phyloP scores from a whole-genome alignment of 2,888 invertebrate genomes.

The Nomada fucata region DNA sequence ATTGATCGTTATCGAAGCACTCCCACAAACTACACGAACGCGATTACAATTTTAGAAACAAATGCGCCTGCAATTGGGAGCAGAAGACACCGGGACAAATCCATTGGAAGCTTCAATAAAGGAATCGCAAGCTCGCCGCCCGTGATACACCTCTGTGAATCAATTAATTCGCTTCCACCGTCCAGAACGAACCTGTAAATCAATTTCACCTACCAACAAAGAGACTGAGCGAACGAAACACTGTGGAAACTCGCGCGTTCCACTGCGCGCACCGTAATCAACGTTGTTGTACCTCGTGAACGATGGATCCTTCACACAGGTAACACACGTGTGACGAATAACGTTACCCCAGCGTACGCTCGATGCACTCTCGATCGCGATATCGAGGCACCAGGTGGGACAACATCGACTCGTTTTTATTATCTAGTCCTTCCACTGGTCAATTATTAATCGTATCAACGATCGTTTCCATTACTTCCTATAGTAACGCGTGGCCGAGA shows the following conservation, averaged over 20 bases:
- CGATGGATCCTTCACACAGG: constrained; percentile 48
- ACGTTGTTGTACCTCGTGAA: constrained; percentile 22
- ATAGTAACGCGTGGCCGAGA: no score
- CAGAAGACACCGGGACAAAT: not conserved
- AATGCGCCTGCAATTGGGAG: not conserved
- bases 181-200: constrained; percentile 4
- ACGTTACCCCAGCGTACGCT: constrained; percentile 20
- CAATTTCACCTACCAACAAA: constrained; percentile 32
- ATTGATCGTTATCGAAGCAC: not conserved
- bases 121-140: not conserved
- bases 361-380: constrained; percentile 3
- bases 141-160: not conserved
- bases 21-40: not conserved
- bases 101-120: not conserved
- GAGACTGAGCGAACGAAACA: constrained; percentile 25
- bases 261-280: constrained; percentile 37
- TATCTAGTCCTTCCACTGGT: not conserved
- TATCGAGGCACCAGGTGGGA: not conserved
- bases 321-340: constrained; percentile 43
- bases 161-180: constrained; percentile 6
- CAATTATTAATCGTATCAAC: not conserved
- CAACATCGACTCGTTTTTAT: not conserved
- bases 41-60: not conserved
- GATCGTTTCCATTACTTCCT: not conserved
- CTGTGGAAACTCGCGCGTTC: constrained; percentile 17